These are phyloP conservation scores for Epirrita christyi DNA, from an alignment of 2,888 invertebrate species.

Conservation along the genomic window DNA sequence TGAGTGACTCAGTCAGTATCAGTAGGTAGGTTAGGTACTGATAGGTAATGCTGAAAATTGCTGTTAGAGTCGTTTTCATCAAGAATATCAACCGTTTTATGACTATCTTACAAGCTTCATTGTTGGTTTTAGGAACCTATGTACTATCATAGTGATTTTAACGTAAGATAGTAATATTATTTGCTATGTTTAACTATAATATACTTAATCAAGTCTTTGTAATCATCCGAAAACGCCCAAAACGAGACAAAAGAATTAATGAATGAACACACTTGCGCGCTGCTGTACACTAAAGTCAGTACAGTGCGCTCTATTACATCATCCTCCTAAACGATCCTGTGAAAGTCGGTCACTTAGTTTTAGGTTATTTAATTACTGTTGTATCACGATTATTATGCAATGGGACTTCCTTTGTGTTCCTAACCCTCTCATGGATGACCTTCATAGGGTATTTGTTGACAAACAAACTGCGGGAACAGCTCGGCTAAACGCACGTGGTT, in stretches of 20 bases:
- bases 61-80: too few species aligned
- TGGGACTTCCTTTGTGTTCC: constrained; percentile 66
- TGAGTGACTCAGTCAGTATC: background rate
- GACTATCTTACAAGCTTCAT: too few species aligned
- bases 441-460: constrained; percentile 82
- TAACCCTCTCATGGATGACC: constrained; percentile 74
- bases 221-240: constrained; percentile 2
- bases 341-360: constrained; percentile 35
- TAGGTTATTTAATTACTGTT: constrained; percentile 27
- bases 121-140: too few species aligned
- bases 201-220: background rate
- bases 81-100: too few species aligned
- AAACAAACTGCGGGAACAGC: constrained; percentile 76
- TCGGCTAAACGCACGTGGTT: constrained; percentile 79
- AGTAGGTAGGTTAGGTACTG: background rate
- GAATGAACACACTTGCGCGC: constrained; percentile 35
- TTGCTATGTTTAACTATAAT: too few species aligned
- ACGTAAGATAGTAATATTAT: too few species aligned
- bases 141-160: too few species aligned
- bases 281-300: constrained; percentile 14
- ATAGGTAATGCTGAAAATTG: background rate
- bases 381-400: constrained; percentile 54
- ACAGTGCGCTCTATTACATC: constrained; percentile 46
- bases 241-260: constrained; percentile 40
- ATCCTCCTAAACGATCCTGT: constrained; percentile 36